Evolutionary conservation across 2,113 vertebrate genomes (phyloP).

Genomic region (Baryphthengus martii): DNA sequence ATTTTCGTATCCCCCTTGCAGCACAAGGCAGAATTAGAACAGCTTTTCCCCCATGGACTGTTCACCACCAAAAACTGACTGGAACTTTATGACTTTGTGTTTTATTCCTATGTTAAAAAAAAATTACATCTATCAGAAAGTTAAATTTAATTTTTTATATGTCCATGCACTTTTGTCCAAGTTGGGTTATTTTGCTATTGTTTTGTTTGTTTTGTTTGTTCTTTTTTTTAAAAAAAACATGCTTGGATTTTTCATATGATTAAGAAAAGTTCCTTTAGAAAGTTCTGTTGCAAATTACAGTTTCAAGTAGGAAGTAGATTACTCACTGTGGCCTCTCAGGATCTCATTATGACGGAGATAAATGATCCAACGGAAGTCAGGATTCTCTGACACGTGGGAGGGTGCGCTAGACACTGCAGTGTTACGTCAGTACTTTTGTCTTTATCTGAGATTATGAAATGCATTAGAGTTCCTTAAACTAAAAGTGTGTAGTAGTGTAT

Average conservation of each 20-base stretch:
- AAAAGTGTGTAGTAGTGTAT: not conserved
- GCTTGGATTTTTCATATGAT: not conserved
- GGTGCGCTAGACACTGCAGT: not conserved
- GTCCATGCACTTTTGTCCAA: not conserved
- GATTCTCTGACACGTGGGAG: constrained; percentile 53
- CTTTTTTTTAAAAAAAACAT: not conserved
- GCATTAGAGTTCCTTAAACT: not conserved
- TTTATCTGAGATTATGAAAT: constrained; percentile 26
- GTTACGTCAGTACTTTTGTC: constrained; percentile 29
- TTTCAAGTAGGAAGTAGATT: constrained; percentile 46
- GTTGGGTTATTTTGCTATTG: no score
- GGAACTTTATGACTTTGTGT: not conserved
- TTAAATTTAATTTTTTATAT: not conserved
- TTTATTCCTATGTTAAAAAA: not conserved
- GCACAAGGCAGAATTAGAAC: not conserved
- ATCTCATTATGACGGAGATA: constrained; percentile 38
- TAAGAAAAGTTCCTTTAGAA: not conserved
- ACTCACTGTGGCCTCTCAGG: not conserved
- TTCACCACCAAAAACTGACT: not conserved
- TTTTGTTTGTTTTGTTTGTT: not conserved
- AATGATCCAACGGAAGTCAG: constrained; percentile 77
- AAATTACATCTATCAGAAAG: no score
- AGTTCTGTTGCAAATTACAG: constrained; percentile 15
- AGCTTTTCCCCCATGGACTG: rapidly evolving
- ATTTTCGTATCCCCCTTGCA: not conserved